phyloP scores from a whole-genome alignment of 2,888 invertebrate genomes.

The Willowsia nigromaculata region DNA sequence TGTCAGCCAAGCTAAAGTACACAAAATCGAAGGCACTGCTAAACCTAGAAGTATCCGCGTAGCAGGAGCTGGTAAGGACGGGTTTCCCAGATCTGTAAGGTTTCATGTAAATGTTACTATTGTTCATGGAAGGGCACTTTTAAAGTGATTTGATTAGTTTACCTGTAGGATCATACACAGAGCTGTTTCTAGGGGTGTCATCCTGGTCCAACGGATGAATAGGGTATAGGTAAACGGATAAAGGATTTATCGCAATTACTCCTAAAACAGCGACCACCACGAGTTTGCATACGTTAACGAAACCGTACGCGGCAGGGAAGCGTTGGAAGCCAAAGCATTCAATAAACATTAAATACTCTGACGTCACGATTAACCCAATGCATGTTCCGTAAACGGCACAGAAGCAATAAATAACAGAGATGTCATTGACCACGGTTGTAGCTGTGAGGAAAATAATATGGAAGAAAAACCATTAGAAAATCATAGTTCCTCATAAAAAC shows the following conservation, averaged over 20 bases:
- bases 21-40: constrained; percentile 71
- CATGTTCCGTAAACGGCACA: constrained; percentile 75
- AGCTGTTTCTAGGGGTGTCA: not conserved
- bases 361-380: constrained; percentile 65
- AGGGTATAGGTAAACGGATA: constrained; percentile 61
- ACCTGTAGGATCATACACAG: constrained; percentile 73
- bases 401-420: constrained; percentile 67
- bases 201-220: constrained; percentile 67
- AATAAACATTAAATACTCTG: constrained; percentile 74
- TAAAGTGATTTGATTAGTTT: too few species aligned
- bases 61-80: not conserved
- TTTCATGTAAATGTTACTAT: too few species aligned
- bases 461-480: not conserved
- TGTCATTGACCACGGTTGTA: constrained; percentile 64
- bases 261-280: constrained; percentile 47
- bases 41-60: constrained; percentile 52
- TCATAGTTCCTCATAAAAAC: not conserved
- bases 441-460: constrained; percentile 23
- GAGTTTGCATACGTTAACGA: constrained; percentile 69
- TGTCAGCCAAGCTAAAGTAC: constrained; percentile 70
- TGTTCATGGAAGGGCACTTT: too few species aligned
- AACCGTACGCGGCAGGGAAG: constrained; percentile 71
- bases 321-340: constrained; percentile 74
- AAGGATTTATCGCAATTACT: constrained; percentile 66
- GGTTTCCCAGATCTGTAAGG: not conserved